Conservation (phyloP, 2,888 invertebrate species). For the Iphiclides podalirius region DNA sequence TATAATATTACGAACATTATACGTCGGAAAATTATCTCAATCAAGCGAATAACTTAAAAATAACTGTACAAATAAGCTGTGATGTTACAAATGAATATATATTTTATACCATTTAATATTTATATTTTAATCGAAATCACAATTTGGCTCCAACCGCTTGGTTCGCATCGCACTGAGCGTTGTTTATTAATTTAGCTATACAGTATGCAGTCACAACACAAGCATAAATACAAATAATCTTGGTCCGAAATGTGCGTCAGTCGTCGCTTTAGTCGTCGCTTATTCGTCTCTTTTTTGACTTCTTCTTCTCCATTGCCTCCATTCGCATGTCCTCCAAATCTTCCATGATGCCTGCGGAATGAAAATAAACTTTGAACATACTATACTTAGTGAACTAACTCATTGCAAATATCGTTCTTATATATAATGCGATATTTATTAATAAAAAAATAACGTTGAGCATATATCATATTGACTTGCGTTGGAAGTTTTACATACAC, state of each 20-base stretch:
- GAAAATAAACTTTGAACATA: background rate
- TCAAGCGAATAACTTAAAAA: slow-evolving; percentile 1
- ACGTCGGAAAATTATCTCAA: background rate
- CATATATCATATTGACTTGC: no score
- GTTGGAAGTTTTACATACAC: no score
- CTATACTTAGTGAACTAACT: no score
- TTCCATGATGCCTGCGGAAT: slow-evolving; percentile 87
- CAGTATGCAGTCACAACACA: slow-evolving; percentile 10
- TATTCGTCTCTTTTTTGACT: slow-evolving; percentile 79
- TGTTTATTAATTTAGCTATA: background rate
- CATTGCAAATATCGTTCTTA: no score
- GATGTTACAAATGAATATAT: background rate
- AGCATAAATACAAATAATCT: slow-evolving; percentile 15
- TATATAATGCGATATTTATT: no score
- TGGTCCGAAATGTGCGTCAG: slow-evolving; percentile 24
- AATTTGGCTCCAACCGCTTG: slow-evolving; percentile 4
- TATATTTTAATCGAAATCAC: slow-evolving; percentile 16
- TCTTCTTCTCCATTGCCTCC: slow-evolving; percentile 90
- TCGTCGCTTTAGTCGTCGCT: slow-evolving; percentile 54
- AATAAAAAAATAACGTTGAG: no score
- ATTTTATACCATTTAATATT: background rate
- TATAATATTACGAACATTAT: background rate
- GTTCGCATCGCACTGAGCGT: background rate
- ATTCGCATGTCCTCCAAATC: slow-evolving; percentile 94
- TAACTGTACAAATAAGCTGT: slow-evolving; percentile 12